Conservation (phyloP, 1,140 invertebrate species). For the Diachasmimorpha longicaudata region DNA sequence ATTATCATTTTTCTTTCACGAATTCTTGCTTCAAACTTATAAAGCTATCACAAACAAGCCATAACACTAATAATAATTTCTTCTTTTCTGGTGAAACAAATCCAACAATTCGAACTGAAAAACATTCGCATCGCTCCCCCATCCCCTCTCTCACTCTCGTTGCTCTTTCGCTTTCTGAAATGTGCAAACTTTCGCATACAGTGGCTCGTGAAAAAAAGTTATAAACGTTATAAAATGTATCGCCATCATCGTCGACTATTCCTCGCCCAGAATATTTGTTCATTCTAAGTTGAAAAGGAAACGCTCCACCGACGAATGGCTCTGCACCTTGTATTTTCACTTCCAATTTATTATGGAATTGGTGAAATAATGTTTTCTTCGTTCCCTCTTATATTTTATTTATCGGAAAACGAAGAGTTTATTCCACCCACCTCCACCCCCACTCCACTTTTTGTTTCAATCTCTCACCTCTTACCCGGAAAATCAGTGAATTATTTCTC, state of each 20-base stretch:
- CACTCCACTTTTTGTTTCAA: neutral
- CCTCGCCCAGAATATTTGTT: neutral
- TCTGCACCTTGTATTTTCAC: too few relatives aligned
- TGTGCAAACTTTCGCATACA: neutral
- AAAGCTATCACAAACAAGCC: neutral
- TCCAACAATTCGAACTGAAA: neutral
- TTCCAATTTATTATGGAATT: neutral
- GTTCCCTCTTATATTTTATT: constrained; percentile 16
- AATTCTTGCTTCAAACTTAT: neutral
- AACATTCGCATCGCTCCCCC: neutral
- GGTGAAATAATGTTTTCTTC: constrained; percentile 9
- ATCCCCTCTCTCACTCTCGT: neutral
- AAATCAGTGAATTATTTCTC: constrained; percentile 26
- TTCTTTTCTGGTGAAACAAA: neutral
- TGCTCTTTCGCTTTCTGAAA: neutral
- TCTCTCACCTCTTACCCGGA: constrained; percentile 8
- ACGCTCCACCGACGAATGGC: too few relatives aligned
- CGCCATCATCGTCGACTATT: neutral
- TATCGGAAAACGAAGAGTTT: constrained; percentile 7
- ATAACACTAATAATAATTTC: neutral
- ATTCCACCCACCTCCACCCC: neutral
- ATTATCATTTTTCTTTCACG: neutral
- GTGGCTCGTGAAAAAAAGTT: neutral
- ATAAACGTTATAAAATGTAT: neutral
- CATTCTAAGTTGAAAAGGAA: neutral